These are phyloP conservation scores for Dipodomys stephensi DNA, from an alignment of 2,113 vertebrate genomes.

Conservation along the genomic window DNA sequence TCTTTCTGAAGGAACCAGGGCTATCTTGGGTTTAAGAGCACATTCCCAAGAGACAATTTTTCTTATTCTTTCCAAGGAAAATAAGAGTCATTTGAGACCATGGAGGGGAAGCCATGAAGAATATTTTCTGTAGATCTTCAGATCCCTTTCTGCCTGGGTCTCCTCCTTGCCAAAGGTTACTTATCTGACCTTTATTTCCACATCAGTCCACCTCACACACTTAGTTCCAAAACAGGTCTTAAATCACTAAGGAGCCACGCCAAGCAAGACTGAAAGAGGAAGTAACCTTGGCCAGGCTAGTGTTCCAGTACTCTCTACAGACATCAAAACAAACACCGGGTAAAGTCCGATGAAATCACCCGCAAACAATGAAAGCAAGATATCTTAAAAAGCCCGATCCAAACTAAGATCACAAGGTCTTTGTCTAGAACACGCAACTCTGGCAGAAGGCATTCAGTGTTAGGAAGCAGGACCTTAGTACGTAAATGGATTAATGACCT, in stretches of 20 bases:
- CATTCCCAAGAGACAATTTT: background rate
- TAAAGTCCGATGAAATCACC: slow-evolving; percentile 48
- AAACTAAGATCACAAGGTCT: background rate
- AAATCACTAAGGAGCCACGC: slow-evolving; percentile 72
- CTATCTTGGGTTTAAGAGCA: background rate
- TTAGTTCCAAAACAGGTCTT: slow-evolving; percentile 70
- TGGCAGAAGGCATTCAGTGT: slow-evolving; percentile 34
- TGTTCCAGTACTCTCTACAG: slow-evolving; percentile 62
- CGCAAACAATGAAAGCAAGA: slow-evolving; percentile 56
- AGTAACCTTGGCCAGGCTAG: slow-evolving; percentile 50
- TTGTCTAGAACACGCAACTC: slow-evolving; percentile 37
- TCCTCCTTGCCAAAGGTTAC: slow-evolving; percentile 36
- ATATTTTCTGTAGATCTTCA: background rate
- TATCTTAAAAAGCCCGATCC: slow-evolving; percentile 4
- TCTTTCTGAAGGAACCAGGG: background rate
- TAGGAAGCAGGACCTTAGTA: background rate
- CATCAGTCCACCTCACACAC: slow-evolving; percentile 50
- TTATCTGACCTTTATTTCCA: slow-evolving; percentile 71
- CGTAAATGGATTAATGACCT: background rate
- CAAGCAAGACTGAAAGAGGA: slow-evolving; percentile 74
- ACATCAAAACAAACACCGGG: slow-evolving; percentile 70
- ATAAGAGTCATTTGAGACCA: slow-evolving; percentile 16
- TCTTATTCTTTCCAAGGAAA: slow-evolving; percentile 35
- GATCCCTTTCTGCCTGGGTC: slow-evolving; percentile 41
- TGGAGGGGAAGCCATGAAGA: slow-evolving; percentile 20